Base-by-base conservation (phyloP, 2,797 vertebrate genomes). In the Gymnothorax reevesii region DNA sequence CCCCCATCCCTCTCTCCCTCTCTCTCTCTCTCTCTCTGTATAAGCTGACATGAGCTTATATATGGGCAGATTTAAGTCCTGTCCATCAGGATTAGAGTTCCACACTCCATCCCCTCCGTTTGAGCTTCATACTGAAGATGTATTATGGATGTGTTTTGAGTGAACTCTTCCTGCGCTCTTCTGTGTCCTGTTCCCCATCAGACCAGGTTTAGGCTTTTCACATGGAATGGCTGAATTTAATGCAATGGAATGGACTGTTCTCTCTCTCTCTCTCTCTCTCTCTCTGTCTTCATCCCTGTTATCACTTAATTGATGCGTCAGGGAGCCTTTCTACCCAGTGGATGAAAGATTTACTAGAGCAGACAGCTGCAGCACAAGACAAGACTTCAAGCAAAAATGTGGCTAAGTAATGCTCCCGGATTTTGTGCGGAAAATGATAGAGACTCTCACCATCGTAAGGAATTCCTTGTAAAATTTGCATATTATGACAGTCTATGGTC, bases 311-410 rank as follows among this genome's bases (percentile, higher is more conserved):
- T 86, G 89, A 90, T 82, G 84, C 90, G 89, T 59, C 84, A 82
- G 86, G 64, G 88, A 82, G 79, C 84, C 42, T 62, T 87, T 85
- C 82, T 77, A 8, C 86, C 87, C 88, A 55, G 89, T 89, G 87
- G 52, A 86, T 90, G 88, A 82, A 89, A 87, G 88, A 93, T 93
- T 93, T 92, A 92, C 86, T 79, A 90, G 88, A 85, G 5, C 83
- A 77, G 82, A 85, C 80, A 54, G 69, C 85, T 88, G 84, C 88
- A 83, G 86, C 13, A 0, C 64, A 25, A 89, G 88, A 66, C 77
- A 22, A 90, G 88, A 87, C 89, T 90, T 90, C 87, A 88, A 88
- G 87, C 87, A 83, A 88, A 89, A 77, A 87, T 87, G 89, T 89
- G 91, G 27, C 82, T 85, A 89, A 88, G 87, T 15, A 17, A 25